Percentiles rank a stretch among this genome's conserved stretches.
Conservation (phyloP, 2,888 invertebrate species). For the Microchrysa polita region DNA sequence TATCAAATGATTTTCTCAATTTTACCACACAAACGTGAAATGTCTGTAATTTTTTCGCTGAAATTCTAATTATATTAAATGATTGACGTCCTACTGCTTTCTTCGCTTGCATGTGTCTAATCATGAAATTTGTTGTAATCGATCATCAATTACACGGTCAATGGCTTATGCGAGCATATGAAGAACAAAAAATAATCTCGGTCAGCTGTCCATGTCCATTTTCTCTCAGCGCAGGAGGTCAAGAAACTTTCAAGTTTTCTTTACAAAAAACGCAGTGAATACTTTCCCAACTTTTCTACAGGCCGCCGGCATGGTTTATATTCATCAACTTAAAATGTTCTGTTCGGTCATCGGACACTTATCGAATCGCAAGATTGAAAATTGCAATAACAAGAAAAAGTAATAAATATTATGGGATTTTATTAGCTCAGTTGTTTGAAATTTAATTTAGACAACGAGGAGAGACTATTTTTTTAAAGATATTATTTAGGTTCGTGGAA, state of each 20-base stretch:
- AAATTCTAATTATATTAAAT: constrained; percentile 30
- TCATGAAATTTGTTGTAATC: constrained; percentile 25
- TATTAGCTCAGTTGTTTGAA: too few relatives aligned
- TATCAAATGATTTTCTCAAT: too few relatives aligned
- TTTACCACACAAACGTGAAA: not conserved
- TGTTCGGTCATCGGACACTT: too few relatives aligned
- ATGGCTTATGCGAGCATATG: constrained; percentile 12
- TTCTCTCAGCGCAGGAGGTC: not conserved
- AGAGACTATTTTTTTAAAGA: too few relatives aligned
- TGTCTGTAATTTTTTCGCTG: not conserved
- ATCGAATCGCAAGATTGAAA: too few relatives aligned
- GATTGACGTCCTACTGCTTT: constrained; percentile 30
- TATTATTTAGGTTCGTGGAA: too few relatives aligned
- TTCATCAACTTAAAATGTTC: too few relatives aligned
- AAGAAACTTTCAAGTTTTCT: constrained; percentile 18
- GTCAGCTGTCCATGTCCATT: constrained; percentile 37
- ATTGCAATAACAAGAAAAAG: too few relatives aligned
- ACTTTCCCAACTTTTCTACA: not conserved
- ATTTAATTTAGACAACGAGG: too few relatives aligned
- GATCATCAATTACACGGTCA: constrained; percentile 43
- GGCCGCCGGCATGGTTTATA: too few relatives aligned
- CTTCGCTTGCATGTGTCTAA: constrained; percentile 24
- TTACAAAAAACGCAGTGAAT: not conserved
- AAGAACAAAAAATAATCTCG: constrained; percentile 19
- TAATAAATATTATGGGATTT: too few relatives aligned